These are phyloP conservation scores for Drosophila nannoptera DNA, from an alignment of 1,140 invertebrate species.

Conservation along the genomic window DNA sequence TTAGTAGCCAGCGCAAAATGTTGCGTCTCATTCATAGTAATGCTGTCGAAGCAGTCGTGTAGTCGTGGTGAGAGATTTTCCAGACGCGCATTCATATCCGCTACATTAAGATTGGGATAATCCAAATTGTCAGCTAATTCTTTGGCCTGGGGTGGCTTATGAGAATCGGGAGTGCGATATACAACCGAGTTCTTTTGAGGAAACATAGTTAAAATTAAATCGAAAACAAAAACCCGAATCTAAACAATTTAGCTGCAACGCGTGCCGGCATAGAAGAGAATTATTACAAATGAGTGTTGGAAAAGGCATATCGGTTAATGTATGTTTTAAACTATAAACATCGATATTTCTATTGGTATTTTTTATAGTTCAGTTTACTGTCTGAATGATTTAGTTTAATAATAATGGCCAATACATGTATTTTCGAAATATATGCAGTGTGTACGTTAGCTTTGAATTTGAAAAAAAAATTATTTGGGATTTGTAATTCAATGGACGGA, in stretches of 20 bases:
- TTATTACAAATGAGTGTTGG: not conserved
- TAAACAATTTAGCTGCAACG: not conserved
- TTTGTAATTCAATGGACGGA: no score
- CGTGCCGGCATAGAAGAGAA: slow-evolving; percentile 12
- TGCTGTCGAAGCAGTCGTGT: slow-evolving; percentile 63
- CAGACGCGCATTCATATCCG: slow-evolving; percentile 57
- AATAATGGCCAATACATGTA: no score
- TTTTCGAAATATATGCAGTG: no score
- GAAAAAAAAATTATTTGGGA: no score
- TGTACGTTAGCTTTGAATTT: no score
- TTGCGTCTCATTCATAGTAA: slow-evolving; percentile 47
- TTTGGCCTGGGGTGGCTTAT: slow-evolving; percentile 47
- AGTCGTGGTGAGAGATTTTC: slow-evolving; percentile 59
- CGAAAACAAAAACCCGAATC: not conserved
- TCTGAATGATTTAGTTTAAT: no score
- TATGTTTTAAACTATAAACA: not conserved
- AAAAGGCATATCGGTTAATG: not conserved
- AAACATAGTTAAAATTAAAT: slow-evolving; percentile 37
- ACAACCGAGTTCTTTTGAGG: slow-evolving; percentile 46
- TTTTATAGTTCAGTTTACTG: no score
- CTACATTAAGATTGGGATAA: slow-evolving; percentile 64
- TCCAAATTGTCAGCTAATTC: slow-evolving; percentile 61
- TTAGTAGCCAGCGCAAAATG: slow-evolving; percentile 61
- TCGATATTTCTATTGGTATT: slow-evolving; percentile 6
- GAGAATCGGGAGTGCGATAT: slow-evolving; percentile 42